Base-by-base conservation (phyloP, 2,113 vertebrate genomes). In the Motacilla alba region DNA sequence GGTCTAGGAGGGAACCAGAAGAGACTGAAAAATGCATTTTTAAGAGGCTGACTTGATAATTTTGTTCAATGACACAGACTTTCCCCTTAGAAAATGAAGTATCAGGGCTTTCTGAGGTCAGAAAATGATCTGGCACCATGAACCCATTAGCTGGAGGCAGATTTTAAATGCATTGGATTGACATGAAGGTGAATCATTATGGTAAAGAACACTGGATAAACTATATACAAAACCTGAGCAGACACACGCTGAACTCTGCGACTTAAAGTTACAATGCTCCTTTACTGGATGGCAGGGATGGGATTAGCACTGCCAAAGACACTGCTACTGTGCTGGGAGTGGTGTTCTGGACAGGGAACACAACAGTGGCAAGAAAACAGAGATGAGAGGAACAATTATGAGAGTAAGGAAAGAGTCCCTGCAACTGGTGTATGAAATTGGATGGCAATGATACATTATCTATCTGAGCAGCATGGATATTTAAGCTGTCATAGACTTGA, bases 141-240 rank as follows among this genome's bases (percentile, higher is more conserved):
- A 93, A 50, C 60, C 24, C 56, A 50, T 85, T 70, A 56, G 70
- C 33, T 35, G 30, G 27, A 90, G 46, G 50, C 67, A 90, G 37
- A 96, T 90, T 96, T 93, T 92, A 83, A 90, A 91, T 88, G 79
- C 63, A 94, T 88, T 86, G 82, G 30, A 59, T 92, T 81, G 94
- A 81, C 90, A 90, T 72, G 26, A 77, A 90, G 73, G 82, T 92
- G 87, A 94, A 94, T 70, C 39, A 63, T 80, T 80, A 66, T 4
- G 4, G 53, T 41, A 77, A 77, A 91, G 35, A 87, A 28, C 15
- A 76, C 26, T 83, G 81, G 55, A 70, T 60, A 62, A 44, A 77
- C 56, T 91, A 47, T 20, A 67, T 49, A 86, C 18, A 80, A 70
- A 96, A 93, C 21, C 39, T 67, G 35, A 81, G 56, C 47, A 94